Evolutionary conservation across 2,888 invertebrate genomes (phyloP), one percentile per base, ranked within the genome.

Genomic region (Tetheella fluctuosa): DNA sequence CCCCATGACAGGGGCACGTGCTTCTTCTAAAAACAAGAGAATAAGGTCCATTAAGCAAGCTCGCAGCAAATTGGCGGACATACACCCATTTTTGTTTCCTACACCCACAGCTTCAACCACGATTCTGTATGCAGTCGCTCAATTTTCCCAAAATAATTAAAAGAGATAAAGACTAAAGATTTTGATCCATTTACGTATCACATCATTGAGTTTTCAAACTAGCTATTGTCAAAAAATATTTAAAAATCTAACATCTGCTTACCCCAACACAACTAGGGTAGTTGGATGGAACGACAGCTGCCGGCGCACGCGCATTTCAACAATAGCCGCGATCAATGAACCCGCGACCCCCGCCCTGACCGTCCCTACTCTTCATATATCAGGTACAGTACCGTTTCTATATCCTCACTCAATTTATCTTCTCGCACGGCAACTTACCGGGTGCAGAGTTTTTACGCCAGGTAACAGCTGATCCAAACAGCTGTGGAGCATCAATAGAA

Each of bases 311-410:
- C 91, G 91, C 87, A 85, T 74, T 70, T 78, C 70, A 67, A 90
- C 91, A 90, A 90, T 88, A 79, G 81, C 73, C 69, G 77, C 90
- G 92, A 90, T 83, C 92, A 89, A 88, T 91, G 92, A 93, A 91
- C 92, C 81, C 90, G 71, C 81, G 80, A 81, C 83, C 88, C 88
- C 82, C 76, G 72, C 76, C 74, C 73, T 69, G 64, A 52, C 74
- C 79, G 76, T 77, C 81, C 83, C 77, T 74, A 69, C 61, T 62
- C 63, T 70, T 77, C 81, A 82, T 81, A 83, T 82, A 81, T 69
- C 62, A 64, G 39, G 55, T 55, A 62, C 62, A 61, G 48, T 79
- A 79, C 79, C 76, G 81, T 77, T 79, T 67, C 20, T 54, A 17
- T 28, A 54, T 12, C 54, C 17, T 54, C 20, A 37, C 15, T n/a